Percentiles rank a stretch among this genome's conserved stretches.
Evolutionary conservation across 2,888 invertebrate genomes (phyloP).

Genomic region (Encarsia formosa): DNA sequence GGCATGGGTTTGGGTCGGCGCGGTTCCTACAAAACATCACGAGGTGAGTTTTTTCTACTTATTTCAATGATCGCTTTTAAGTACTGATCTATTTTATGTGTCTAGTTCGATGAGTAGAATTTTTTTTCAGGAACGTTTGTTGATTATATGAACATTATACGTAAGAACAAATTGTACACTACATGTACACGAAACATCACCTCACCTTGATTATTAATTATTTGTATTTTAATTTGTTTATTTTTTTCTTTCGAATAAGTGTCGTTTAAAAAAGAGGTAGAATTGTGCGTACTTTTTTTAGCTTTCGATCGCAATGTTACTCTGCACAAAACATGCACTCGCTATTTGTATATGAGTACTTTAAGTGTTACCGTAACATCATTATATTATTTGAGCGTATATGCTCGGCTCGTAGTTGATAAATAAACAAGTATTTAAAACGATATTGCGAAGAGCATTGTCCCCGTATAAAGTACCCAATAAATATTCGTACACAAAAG

Average conservation of each 20-base stretch:
- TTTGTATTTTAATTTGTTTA: constrained; percentile 8
- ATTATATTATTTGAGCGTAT: constrained; percentile 34
- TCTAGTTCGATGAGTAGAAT: constrained; percentile 15
- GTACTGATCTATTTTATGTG: constrained; percentile 8
- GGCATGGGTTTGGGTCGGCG: constrained; percentile 68
- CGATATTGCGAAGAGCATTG: constrained; percentile 25
- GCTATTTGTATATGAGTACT: constrained; percentile 21
- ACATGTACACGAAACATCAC: constrained; percentile 5
- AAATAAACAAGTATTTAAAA: constrained; percentile 23
- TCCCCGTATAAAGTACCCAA: constrained; percentile 13
- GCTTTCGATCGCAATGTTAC: constrained; percentile 41
- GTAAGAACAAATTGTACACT: constrained; percentile 15
- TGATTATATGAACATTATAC: constrained; percentile 17
- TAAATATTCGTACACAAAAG: constrained; percentile 23
- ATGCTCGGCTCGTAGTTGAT: constrained; percentile 43
- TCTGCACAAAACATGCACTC: constrained; percentile 46
- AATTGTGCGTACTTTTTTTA: constrained; percentile 27
- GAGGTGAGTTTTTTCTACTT: constrained; percentile 62
- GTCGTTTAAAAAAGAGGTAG: constrained; percentile 11
- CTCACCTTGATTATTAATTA: background rate
- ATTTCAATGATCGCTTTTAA: constrained; percentile 3
- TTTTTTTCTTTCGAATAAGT: constrained; percentile 6
- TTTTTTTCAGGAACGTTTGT: constrained; percentile 20
- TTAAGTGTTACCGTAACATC: too few relatives aligned
- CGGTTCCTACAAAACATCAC: constrained; percentile 82